phyloP scores from a whole-genome alignment of 2,113 vertebrate species.

The Procavia capensis region DNA sequence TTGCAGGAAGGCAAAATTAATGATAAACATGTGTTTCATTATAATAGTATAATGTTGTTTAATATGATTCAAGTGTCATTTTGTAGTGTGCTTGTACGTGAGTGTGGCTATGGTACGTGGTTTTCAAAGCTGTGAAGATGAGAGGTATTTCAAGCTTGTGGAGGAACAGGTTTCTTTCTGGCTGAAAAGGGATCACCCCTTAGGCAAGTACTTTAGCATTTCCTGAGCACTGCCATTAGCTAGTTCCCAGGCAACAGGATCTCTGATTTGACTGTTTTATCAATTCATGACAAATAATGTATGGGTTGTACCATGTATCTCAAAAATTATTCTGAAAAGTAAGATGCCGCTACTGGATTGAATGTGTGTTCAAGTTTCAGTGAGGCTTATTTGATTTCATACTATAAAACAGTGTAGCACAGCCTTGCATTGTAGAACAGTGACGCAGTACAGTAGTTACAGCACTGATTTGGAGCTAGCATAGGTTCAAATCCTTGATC shows the following conservation, averaged over 20 bases:
- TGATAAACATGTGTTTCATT: background rate
- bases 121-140: background rate
- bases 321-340: slow-evolving; percentile 10
- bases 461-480: background rate
- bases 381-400: background rate
- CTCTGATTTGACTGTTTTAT: background rate
- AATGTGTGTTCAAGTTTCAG: background rate
- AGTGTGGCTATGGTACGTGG: background rate
- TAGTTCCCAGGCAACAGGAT: background rate
- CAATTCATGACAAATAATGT: background rate
- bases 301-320: background rate
- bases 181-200: slow-evolving; percentile 22
- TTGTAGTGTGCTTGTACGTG: background rate
- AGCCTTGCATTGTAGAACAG: background rate
- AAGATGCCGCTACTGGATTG: background rate
- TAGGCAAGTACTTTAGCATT: background rate
- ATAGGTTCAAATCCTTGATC: background rate
- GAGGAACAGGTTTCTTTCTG: background rate
- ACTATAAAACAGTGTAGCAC: background rate
- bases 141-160: background rate
- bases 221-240: background rate
- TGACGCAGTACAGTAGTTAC: background rate
- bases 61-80: background rate
- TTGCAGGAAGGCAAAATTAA: background rate
- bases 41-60: background rate